A percentile compares a stretch with the other conserved stretches of the same genome.
Conservation (phyloP, 2,113 vertebrate genomes). For the Tauraco erythrolophus region DNA sequence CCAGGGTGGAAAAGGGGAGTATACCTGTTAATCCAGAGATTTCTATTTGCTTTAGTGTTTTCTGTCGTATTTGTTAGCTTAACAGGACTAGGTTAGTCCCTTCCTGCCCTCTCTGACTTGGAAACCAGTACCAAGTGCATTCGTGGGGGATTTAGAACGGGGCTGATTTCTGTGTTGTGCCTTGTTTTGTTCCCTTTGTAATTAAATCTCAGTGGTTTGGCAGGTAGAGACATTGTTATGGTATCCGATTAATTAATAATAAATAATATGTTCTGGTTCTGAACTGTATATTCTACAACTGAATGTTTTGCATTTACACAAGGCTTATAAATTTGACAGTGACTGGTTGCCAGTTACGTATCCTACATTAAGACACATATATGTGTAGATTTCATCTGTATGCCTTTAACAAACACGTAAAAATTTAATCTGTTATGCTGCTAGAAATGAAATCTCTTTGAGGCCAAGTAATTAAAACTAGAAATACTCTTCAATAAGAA, state of each 20-base stretch:
- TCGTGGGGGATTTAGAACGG: neutral
- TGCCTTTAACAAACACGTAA: neutral
- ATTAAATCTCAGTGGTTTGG: neutral
- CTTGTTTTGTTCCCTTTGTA: neutral
- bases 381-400: neutral
- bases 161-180: neutral
- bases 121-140: neutral
- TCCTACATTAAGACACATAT: neutral
- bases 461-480: neutral
- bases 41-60: neutral
- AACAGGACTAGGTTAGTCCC: neutral
- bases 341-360: neutral
- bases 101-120: constrained; percentile 26
- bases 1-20: neutral
- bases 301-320: neutral
- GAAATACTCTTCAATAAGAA: neutral
- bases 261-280: neutral
- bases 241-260: neutral
- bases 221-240: neutral
- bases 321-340: neutral
- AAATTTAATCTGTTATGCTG: neutral
- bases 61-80: neutral
- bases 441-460: neutral
- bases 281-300: neutral
- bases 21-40: neutral